Percentiles rank a stretch among this genome's conserved stretches.
Evolutionary conservation across 2,797 vertebrate genomes (phyloP).

Genomic region (Tapera naevia): DNA sequence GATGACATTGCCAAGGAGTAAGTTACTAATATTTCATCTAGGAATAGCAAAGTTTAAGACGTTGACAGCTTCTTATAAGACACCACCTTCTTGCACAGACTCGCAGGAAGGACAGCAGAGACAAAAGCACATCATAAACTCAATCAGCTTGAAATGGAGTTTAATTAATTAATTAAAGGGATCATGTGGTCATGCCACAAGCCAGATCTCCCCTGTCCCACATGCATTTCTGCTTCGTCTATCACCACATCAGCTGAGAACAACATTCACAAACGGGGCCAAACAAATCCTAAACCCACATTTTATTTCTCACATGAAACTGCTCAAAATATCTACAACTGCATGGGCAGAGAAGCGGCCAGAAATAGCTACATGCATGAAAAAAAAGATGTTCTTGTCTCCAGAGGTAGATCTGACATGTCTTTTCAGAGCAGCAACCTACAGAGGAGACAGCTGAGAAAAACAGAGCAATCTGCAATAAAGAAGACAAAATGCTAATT

Average conservation of each 20-base stretch:
- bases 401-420: neutral
- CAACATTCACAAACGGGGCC: fast-evolving
- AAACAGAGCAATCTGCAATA: neutral
- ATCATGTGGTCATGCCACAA: neutral
- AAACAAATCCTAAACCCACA: fast-evolving
- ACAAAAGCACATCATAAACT: neutral
- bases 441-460: neutral
- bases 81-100: neutral
- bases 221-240: neutral
- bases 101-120: constrained; percentile 15
- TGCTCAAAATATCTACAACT: neutral
- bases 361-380: neutral
- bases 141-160: neutral
- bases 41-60: neutral
- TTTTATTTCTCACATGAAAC: neutral
- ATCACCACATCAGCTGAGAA: neutral
- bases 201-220: neutral
- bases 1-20: neutral
- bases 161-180: neutral
- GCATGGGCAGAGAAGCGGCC: fast-evolving
- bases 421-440: neutral
- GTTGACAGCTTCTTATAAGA: neutral
- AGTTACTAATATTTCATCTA: neutral
- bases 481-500: neutral
- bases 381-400: neutral